Evolutionary conservation across 2,888 invertebrate species (phyloP), one percentile per base, ranked within the genome.

Genomic region (Smittia aterrima): DNA sequence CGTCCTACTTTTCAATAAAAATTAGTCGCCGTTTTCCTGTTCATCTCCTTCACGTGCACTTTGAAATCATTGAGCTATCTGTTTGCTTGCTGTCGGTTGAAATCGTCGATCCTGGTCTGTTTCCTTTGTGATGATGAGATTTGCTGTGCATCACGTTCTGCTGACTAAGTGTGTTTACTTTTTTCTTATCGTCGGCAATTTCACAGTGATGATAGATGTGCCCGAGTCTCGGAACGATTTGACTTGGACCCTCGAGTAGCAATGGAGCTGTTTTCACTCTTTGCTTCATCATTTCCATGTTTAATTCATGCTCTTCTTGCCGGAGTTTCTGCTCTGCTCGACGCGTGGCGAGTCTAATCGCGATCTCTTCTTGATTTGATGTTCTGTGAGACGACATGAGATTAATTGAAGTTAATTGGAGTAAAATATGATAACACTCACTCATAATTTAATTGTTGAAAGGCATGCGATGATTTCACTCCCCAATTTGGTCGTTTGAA

Each of bases 221-320:
- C 11, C 82, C 82, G 9, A 82, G 80, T 16, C 75, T 78, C 0
- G 82, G 80, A 1, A 80, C 79, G 81, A 82, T 82, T 70, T 77
- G 79, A 1, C 82, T 82, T 1, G 78, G 76, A 0, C 83, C 83
- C 76, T 83, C 83, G 1, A 83, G 78, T 3, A 83, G 77, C 1
- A 83, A 76, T 0, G 83, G 83, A 0, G 82, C 81, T 0, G 82
- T 81, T 76, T 82, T 82, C 1, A 83, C 83, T 0, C 83, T 79
- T 75, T 83, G 80, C 0, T 80, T 78, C 83, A 83, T 83, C 77
- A 83, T 75, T 74, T 81, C 81, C 82, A 83, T 82, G 72, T 82
- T 81, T 3, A 81, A 77, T 18, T 82, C 81, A 40, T 82, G 81
- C 70, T 82, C 81, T 70, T 81, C 80, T 72, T 81, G 78, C 64